A percentile compares a stretch with the other conserved stretches of the same genome.
Conservation (phyloP, 2,113 vertebrate genomes). For the Oxyura jamaicensis region DNA sequence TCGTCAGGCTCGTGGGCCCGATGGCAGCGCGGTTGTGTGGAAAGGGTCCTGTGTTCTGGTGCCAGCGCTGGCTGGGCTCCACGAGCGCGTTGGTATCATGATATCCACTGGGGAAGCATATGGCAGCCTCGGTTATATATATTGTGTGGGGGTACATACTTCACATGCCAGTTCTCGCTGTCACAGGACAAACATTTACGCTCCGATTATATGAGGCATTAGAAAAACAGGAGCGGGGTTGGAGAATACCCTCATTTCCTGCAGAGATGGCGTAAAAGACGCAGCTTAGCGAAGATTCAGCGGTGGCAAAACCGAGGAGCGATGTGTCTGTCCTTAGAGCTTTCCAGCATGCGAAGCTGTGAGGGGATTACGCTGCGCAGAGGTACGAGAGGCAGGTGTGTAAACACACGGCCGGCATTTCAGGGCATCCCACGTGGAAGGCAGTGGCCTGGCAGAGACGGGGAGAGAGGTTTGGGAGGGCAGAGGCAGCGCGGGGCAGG, state of each 20-base stretch:
- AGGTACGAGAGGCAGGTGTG: background rate
- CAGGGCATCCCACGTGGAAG: background rate
- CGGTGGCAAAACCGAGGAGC: background rate
- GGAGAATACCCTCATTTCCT: background rate
- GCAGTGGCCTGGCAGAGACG: fast-evolving
- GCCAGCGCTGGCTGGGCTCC: background rate
- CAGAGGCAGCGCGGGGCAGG: background rate
- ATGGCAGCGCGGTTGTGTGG: background rate
- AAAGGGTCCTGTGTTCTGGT: background rate
- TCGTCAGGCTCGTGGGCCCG: background rate
- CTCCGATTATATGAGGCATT: background rate
- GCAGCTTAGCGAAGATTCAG: background rate
- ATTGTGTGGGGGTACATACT: slow-evolving; percentile 32
- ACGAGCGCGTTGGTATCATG: background rate
- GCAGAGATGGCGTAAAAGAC: background rate
- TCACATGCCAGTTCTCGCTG: slow-evolving; percentile 32
- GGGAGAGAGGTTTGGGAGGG: background rate
- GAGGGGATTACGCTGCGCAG: fast-evolving
- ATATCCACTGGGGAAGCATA: slow-evolving; percentile 25
- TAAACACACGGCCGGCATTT: background rate
- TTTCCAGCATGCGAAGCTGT: background rate
- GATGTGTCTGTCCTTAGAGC: background rate
- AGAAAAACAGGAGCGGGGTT: background rate
- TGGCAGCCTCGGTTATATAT: slow-evolving; percentile 31
- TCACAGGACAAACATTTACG: slow-evolving; percentile 44